Evolutionary conservation across 2,797 vertebrate genomes (phyloP).

Genomic region (Paedocypris micromegethes): DNA sequence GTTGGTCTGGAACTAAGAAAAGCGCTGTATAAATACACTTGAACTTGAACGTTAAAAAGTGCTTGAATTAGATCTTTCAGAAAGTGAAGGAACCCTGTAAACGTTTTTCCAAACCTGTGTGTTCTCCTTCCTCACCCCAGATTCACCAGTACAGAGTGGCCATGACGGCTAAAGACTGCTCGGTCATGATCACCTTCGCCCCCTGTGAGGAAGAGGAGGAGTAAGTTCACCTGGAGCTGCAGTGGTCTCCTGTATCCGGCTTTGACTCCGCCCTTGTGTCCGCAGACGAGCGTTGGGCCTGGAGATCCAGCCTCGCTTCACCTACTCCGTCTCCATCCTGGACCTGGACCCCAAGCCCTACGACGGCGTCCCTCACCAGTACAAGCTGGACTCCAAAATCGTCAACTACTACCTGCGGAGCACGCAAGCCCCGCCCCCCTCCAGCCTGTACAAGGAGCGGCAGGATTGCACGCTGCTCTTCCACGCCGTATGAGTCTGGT

Average conservation of each 20-base stretch:
- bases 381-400: conserved; percentile 86
- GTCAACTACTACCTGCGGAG: conserved; percentile 84
- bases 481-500: conserved; percentile 76
- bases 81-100: no score
- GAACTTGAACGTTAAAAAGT: no score
- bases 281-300: conserved; percentile 70
- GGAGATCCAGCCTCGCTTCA: conserved; percentile 74
- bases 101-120: no score
- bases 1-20: no score
- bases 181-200: conserved; percentile 88
- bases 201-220: conserved; percentile 79
- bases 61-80: no score
- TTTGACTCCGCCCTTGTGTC: not conserved
- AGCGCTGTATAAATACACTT: no score
- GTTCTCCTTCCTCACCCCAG: conserved; percentile 53
- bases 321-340: conserved; percentile 85
- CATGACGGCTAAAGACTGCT: conserved; percentile 98
- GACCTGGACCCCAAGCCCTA: conserved; percentile 94
- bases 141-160: conserved; percentile 92
- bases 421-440: conserved; percentile 63
- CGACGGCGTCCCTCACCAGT: conserved; percentile 86
- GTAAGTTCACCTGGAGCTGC: conserved; percentile 57
- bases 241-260: no score
- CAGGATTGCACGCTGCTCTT: conserved; percentile 90
- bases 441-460: conserved; percentile 70